A percentile compares a stretch with the other conserved stretches of the same genome.
phyloP scores from a whole-genome alignment of 2,888 invertebrate species.

The Acronicta aceris region DNA sequence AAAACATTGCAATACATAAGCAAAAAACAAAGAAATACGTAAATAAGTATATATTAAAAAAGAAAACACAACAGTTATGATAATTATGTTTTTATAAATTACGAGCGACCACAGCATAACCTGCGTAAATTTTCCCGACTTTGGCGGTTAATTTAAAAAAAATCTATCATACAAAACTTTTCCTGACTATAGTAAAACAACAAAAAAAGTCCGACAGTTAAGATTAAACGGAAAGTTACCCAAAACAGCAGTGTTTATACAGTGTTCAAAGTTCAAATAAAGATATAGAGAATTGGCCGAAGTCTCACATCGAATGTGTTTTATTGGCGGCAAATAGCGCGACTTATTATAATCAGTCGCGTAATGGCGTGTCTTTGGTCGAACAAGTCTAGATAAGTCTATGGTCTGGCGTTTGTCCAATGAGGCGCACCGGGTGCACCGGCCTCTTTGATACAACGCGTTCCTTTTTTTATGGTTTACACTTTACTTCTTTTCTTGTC shows the following conservation, averaged over 20 bases:
- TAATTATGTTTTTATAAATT: too few relatives aligned
- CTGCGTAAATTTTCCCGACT: too few relatives aligned
- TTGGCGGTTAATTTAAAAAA: too few relatives aligned
- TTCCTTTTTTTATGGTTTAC: conserved; percentile 36
- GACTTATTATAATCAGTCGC: conserved; percentile 53
- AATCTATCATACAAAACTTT: too few relatives aligned
- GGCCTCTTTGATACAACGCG: conserved; percentile 39
- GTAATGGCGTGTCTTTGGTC: conserved; percentile 46
- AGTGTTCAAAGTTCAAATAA: conserved; percentile 26
- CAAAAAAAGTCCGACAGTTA: too few relatives aligned
- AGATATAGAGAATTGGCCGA: conserved; percentile 37
- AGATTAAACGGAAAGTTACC: too few relatives aligned
- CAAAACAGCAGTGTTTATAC: background rate
- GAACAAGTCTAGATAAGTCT: conserved; percentile 51
- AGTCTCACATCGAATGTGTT: conserved; percentile 36
- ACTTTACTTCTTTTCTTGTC: background rate
- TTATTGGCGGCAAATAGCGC: conserved; percentile 47
- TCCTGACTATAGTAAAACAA: too few relatives aligned
- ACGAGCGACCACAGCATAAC: too few relatives aligned
- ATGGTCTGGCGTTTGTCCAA: conserved; percentile 51
- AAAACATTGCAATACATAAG: too few relatives aligned
- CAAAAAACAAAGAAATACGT: too few relatives aligned
- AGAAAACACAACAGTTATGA: too few relatives aligned
- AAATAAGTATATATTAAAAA: too few relatives aligned
- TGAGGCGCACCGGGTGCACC: conserved; percentile 40